These are phyloP conservation scores for Peucedramus taeniatus DNA, from an alignment of 2,113 vertebrate species.

Conservation along the genomic window DNA sequence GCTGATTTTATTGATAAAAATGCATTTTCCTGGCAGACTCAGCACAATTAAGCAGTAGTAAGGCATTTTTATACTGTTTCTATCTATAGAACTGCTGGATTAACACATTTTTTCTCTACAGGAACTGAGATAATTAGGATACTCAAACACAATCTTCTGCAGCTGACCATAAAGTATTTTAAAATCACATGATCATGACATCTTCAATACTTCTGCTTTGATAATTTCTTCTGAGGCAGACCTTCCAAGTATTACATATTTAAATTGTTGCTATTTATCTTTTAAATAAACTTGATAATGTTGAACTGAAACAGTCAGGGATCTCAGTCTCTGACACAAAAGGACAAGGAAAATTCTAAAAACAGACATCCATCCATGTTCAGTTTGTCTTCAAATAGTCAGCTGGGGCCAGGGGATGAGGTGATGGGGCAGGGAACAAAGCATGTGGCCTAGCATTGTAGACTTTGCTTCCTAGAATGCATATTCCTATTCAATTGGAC, in stretches of 20 bases:
- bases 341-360: background rate
- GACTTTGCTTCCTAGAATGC: background rate
- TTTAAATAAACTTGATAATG: background rate
- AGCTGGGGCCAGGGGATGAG: background rate
- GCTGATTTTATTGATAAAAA: constrained; percentile 3
- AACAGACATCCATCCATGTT: background rate
- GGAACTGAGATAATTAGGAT: background rate
- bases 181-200: background rate
- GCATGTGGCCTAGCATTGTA: background rate
- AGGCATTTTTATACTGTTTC: background rate
- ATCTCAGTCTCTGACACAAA: background rate
- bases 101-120: background rate
- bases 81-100: background rate
- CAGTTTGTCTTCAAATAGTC: background rate
- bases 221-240: background rate
- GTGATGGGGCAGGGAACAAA: fast-evolving
- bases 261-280: background rate
- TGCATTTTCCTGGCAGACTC: background rate
- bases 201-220: background rate
- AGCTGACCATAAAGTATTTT: background rate
- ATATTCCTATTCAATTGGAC: background rate
- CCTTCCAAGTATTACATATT: background rate
- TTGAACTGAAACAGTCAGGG: background rate
- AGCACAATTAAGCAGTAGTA: background rate
- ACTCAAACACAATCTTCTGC: background rate